Percentiles rank a stretch among this genome's conserved stretches.
Evolutionary conservation across 2,113 vertebrate genomes (phyloP).

Genomic region (Typhlomys cinereus): DNA sequence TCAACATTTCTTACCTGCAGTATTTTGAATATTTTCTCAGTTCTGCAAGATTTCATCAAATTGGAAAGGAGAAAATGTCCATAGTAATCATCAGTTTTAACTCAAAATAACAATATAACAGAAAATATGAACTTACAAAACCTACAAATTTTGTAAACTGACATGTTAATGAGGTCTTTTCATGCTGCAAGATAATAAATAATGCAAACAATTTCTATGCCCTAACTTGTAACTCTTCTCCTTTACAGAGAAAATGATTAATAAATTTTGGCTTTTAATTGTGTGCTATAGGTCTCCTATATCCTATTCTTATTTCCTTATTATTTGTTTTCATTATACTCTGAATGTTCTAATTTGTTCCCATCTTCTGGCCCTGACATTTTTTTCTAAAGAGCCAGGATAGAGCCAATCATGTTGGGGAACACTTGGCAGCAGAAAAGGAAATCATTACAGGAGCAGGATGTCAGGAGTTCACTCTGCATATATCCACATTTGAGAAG

Average conservation of each 20-base stretch:
- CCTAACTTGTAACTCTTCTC: no score
- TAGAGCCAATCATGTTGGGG: no score
- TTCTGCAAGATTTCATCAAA: not conserved
- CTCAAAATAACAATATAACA: not conserved
- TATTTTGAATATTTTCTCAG: not conserved
- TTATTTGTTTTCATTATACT: no score
- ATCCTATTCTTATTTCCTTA: not conserved
- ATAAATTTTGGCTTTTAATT: not conserved
- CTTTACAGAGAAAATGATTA: not conserved
- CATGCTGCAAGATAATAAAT: not conserved
- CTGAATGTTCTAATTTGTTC: not conserved
- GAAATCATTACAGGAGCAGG: no score
- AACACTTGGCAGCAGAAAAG: no score
- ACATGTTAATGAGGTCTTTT: not conserved
- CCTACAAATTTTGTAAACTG: not conserved
- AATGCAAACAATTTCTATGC: not conserved
- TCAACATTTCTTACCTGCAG: not conserved
- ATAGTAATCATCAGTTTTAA: not conserved
- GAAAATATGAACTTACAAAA: not conserved
- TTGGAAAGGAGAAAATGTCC: not conserved
- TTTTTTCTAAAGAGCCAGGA: no score
- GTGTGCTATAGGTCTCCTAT: not conserved
- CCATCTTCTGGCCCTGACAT: no score
- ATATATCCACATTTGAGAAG: no score
- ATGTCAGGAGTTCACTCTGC: no score